These are phyloP conservation scores for Pipistrellus pygmaeus DNA, from an alignment of 2,797 vertebrate genomes.

Conservation along the genomic window DNA sequence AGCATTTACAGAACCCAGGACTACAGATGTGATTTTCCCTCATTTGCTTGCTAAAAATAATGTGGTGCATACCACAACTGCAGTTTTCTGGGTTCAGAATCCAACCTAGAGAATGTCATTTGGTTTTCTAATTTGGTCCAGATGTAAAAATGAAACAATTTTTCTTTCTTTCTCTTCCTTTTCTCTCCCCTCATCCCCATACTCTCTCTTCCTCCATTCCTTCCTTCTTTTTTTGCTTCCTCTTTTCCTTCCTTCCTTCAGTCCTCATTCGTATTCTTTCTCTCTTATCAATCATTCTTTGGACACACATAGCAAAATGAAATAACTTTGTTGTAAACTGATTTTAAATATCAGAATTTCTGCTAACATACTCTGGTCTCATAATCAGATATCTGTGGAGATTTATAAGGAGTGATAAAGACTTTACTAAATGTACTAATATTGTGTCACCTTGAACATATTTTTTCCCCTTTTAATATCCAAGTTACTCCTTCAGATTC, in stretches of 20 bases:
- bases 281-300: neutral
- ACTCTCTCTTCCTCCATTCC: rapidly evolving
- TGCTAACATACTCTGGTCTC: neutral
- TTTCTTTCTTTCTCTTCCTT: neutral
- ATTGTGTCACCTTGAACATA: neutral
- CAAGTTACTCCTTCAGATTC: neutral
- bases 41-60: conserved; percentile 38
- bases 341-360: conserved; percentile 16
- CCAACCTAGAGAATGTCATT: conserved; percentile 38
- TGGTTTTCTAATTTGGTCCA: conserved; percentile 68
- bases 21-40: neutral
- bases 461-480: neutral
- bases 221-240: rapidly evolving
- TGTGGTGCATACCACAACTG: conserved; percentile 13
- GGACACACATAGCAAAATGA: neutral
- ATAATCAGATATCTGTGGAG: too few species aligned
- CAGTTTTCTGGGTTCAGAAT: conserved; percentile 4
- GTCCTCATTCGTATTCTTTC: neutral
- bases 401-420: neutral
- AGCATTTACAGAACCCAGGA: neutral
- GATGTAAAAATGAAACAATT: neutral
- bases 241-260: rapidly evolving
- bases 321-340: neutral
- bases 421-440: neutral
- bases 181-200: rapidly evolving